phyloP scores from a whole-genome alignment of 2,888 invertebrate genomes.

The Andrena dorsata region DNA sequence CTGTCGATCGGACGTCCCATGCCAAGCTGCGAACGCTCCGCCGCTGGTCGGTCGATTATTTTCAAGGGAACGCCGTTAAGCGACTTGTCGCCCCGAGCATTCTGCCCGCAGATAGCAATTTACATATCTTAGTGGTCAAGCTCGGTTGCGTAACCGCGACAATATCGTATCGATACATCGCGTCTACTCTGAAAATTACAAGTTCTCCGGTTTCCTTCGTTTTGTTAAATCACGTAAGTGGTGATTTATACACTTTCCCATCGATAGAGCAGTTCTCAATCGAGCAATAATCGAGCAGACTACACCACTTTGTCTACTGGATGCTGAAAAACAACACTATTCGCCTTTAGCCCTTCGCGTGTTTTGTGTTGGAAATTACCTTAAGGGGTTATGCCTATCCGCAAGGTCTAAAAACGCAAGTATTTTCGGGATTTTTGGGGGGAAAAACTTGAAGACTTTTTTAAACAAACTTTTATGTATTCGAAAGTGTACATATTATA shows the following conservation, averaged over 20 bases:
- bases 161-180: constrained; percentile 17
- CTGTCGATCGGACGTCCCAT: not conserved
- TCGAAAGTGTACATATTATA: too few relatives aligned
- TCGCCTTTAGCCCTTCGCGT: too few relatives aligned
- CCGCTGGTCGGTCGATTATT: not conserved
- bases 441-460: too few relatives aligned
- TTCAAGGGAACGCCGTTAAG: not conserved
- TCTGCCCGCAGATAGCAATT: constrained; percentile 33
- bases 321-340: too few relatives aligned
- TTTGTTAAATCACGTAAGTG: not conserved
- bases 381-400: too few relatives aligned
- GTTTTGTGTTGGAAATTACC: too few relatives aligned
- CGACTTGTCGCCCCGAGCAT: constrained; percentile 6
- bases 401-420: too few relatives aligned
- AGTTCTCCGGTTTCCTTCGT: not conserved
- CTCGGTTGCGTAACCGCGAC: constrained; percentile 45
- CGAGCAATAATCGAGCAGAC: too few relatives aligned
- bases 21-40: not conserved
- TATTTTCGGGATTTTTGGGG: too few relatives aligned
- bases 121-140: constrained; percentile 37
- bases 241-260: not conserved
- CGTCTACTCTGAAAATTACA: not conserved
- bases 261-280: too few relatives aligned
- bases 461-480: too few relatives aligned
- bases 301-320: too few relatives aligned